Conservation (phyloP, 2,797 vertebrate genomes). For the Bryconaethiops microstoma region DNA sequence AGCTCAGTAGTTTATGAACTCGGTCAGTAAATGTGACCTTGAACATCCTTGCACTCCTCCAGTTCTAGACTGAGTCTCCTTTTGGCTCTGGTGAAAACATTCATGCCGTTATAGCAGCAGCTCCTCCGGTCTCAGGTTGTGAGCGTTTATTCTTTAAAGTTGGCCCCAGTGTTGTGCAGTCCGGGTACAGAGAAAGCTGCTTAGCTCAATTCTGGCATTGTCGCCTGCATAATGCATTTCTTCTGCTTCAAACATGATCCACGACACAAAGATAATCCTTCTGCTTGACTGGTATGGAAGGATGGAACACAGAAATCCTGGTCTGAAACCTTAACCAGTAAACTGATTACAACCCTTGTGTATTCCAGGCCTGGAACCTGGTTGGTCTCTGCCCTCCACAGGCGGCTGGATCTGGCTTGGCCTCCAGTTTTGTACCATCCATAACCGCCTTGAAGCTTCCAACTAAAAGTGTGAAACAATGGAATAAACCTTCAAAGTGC, state of each 20-base stretch:
- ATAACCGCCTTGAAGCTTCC: background rate
- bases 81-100: background rate
- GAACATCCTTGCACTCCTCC: too few relatives aligned
- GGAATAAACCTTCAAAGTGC: background rate
- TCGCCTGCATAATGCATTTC: conserved; percentile 7
- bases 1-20: too few relatives aligned
- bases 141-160: background rate
- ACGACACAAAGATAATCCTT: conserved; percentile 1
- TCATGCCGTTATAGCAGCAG: background rate
- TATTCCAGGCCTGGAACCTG: background rate
- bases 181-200: background rate
- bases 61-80: background rate
- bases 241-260: conserved; percentile 4
- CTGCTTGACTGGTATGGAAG: background rate
- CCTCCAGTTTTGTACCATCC: background rate
- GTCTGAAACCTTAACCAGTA: conserved; percentile 2
- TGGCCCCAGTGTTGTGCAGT: background rate
- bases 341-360: background rate
- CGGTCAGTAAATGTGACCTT: background rate
- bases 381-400: background rate
- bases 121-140: background rate
- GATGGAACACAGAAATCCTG: background rate
- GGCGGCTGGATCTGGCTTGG: background rate
- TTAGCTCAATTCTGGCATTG: background rate
- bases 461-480: background rate